phyloP scores from a whole-genome alignment of 2,797 vertebrate genomes.

The Numenius phaeopus region DNA sequence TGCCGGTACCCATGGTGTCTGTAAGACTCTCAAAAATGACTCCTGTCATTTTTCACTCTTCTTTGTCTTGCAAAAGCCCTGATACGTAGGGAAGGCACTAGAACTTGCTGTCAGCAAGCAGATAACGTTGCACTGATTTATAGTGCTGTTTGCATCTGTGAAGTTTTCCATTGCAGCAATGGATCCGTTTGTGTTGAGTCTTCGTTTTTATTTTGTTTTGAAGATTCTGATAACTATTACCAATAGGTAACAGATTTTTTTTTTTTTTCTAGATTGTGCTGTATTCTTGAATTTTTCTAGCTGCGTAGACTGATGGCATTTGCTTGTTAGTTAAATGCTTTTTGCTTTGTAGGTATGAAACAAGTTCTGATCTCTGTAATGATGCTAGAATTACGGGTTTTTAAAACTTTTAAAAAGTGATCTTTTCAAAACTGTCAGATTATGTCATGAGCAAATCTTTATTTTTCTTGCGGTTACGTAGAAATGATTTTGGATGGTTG shows the following conservation, averaged over 20 bases:
- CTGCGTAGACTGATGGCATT: background rate
- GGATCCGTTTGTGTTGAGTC: background rate
- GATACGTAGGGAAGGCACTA: background rate
- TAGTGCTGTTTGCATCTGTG: background rate
- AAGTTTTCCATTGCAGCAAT: slow-evolving; percentile 33
- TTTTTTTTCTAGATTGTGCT: background rate
- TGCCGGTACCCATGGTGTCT: background rate
- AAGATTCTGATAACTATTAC: background rate
- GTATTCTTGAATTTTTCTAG: background rate
- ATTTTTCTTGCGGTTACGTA: background rate
- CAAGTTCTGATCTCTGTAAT: background rate
- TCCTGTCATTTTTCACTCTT: slow-evolving; percentile 30
- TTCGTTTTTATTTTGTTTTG: background rate
- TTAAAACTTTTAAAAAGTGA: background rate
- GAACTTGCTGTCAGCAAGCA: slow-evolving; percentile 26
- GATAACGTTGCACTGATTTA: background rate
- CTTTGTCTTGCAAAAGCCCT: background rate
- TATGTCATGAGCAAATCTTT: background rate
- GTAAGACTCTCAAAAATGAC: slow-evolving; percentile 4
- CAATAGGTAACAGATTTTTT: background rate
- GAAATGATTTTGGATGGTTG: background rate
- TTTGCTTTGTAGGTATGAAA: background rate
- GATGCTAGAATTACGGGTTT: background rate
- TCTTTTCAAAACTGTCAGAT: background rate
- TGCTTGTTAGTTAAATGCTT: background rate